phyloP scores from a whole-genome alignment of 2,888 invertebrate genomes.

The Ectemnius cavifrons region DNA sequence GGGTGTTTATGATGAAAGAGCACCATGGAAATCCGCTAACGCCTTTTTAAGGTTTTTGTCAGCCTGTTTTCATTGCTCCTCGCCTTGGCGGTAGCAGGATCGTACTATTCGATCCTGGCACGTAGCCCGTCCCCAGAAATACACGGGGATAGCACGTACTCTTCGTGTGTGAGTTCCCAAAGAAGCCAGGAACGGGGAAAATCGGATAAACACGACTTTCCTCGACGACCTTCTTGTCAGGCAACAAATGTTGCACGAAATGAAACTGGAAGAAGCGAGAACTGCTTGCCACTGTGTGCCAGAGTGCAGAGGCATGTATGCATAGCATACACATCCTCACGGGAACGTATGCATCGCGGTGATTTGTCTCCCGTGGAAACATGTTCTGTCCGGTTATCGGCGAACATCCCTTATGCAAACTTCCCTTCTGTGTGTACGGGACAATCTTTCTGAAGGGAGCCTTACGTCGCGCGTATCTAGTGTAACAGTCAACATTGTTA shows the following conservation, averaged over 20 bases:
- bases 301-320: neutral
- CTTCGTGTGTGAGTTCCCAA: neutral
- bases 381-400: neutral
- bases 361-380: conserved; percentile 3
- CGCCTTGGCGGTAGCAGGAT: neutral
- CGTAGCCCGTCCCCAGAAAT: too few relatives aligned
- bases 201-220: conserved; percentile 35
- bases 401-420: conserved; percentile 3
- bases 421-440: too few relatives aligned
- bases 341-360: neutral
- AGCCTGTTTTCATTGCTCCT: neutral
- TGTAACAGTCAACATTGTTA: too few relatives aligned
- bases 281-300: conserved; percentile 22
- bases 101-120: too few relatives aligned
- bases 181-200: conserved; percentile 16
- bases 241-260: conserved; percentile 35
- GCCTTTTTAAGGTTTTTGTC: neutral
- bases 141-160: neutral
- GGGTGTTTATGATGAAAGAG: neutral
- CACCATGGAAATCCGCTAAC: neutral
- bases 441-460: too few relatives aligned
- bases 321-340: conserved; percentile 4
- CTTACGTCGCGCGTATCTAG: too few relatives aligned
- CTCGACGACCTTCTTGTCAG: conserved; percentile 33
- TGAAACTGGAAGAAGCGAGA: conserved; percentile 27